A percentile compares a stretch with the other conserved stretches of the same genome.
These are phyloP conservation scores for Prorops nasuta DNA, from an alignment of 1,140 invertebrate species.

Conservation along the genomic window DNA sequence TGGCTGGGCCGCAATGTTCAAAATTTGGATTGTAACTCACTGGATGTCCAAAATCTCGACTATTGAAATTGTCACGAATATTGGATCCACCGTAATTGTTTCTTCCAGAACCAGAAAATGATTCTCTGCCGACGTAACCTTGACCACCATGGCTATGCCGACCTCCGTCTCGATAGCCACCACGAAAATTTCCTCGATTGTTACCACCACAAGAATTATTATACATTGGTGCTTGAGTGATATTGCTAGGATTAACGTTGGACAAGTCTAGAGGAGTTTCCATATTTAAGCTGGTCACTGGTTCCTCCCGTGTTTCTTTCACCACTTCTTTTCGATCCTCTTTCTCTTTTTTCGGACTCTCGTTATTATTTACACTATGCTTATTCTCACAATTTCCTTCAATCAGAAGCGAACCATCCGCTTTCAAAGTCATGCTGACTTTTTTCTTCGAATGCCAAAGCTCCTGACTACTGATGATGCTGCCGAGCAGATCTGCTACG, in stretches of 20 bases:
- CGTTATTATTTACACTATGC: slow-evolving; percentile 41
- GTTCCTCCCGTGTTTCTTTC: slow-evolving; percentile 4
- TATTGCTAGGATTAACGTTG: slow-evolving; percentile 39
- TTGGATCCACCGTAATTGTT: slow-evolving; percentile 41
- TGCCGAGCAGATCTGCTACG: slow-evolving; percentile 64
- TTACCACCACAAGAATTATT: slow-evolving; percentile 45
- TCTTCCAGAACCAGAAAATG: slow-evolving; percentile 28
- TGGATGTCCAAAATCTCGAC: slow-evolving; percentile 38
- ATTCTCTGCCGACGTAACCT: slow-evolving; percentile 35
- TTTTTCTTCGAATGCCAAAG: slow-evolving; percentile 67
- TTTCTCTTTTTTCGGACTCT: slow-evolving; percentile 37
- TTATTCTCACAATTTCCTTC: slow-evolving; percentile 42
- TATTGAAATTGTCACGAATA: slow-evolving; percentile 30
- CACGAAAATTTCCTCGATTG: slow-evolving; percentile 42
- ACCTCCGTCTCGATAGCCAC: slow-evolving; percentile 41
- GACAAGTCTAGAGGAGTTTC: slow-evolving; percentile 38
- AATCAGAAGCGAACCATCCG: slow-evolving; percentile 61
- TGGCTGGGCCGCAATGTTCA: slow-evolving; percentile 37
- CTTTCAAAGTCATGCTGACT: slow-evolving; percentile 60
- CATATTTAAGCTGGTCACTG: not conserved
- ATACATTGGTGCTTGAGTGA: slow-evolving; percentile 64
- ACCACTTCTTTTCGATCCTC: slow-evolving; percentile 3
- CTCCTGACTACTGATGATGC: slow-evolving; percentile 73
- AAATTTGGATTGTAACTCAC: slow-evolving; percentile 40
- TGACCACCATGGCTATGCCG: slow-evolving; percentile 41